Evolutionary conservation across 1,140 invertebrate species (phyloP), one percentile per base, ranked within the genome.

Genomic region (Caerostris darwini): DNA sequence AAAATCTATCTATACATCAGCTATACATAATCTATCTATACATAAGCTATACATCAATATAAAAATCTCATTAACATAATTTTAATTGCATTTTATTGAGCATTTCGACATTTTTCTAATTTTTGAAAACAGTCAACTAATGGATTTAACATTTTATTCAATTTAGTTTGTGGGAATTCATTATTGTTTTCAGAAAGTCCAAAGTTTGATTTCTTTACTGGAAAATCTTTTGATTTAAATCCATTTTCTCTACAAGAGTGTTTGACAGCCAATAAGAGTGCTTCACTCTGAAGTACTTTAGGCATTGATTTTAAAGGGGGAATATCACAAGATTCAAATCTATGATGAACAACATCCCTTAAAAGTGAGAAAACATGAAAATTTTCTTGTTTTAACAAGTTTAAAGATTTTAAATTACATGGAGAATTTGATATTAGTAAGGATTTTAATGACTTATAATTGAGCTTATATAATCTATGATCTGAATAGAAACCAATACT

Each of bases 211-310:
- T 83, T 81, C 58, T 90, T 57, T 19, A 94, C 7, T 10, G 93
- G 93, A 58, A 94, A 94, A 17, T 94, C 81, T 12, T 67, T 59
- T 17, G 88, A 71, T n/a, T 90, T 71, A 17, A 90, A 85, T 57
- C 88, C 88, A 8, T 94, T 94, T 58, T 94, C 93, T 58, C 93
- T 12, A n/a, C 93, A 94, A 6, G 61, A 90, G n/a, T 94, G 93
- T 14, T 83, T 34, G 8, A 94, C n/a, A 57, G 93, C 87, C n/a
- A 94, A 69, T n/a, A 94, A 53, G 56, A 94, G 17, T 57, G 87
- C 93, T 58, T 94, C 81, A 61, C 93, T 94, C 58, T 94, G 93
- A 19, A 94, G 10, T 10, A 53, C 19, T 57, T 69, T n/a, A 5
- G 93, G 87, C 17, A 85, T 58, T 12, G 4, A 14, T 8, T 90